phyloP scores from a whole-genome alignment of 2,888 invertebrate species.

The Stenoptilia bipunctidactyla region DNA sequence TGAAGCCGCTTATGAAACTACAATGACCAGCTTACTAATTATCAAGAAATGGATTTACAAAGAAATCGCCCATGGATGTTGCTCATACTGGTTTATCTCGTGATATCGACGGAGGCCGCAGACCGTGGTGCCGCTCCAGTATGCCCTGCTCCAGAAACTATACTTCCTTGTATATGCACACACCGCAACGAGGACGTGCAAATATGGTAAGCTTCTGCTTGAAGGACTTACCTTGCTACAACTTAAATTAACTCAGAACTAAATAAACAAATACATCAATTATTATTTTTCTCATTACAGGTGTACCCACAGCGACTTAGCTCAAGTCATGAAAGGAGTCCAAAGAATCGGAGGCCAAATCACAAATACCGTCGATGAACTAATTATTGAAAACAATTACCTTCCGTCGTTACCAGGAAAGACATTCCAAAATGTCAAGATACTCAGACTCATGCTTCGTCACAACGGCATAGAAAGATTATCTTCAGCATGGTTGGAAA shows the following conservation, averaged over 20 bases:
- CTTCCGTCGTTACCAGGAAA: conserved; percentile 87
- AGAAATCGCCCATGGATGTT: conserved; percentile 28
- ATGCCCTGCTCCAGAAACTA: conserved; percentile 83
- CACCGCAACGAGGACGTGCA: conserved; percentile 83
- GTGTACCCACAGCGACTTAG: conserved; percentile 92
- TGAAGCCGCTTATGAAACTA: conserved; percentile 31
- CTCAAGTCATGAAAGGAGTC: conserved; percentile 80
- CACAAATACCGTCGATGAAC: conserved; percentile 82
- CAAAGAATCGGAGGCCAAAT: conserved; percentile 77
- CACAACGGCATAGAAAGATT: conserved; percentile 87
- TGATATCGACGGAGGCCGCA: conserved; percentile 22
- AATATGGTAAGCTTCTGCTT: conserved; percentile 76
- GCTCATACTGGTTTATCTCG: conserved; percentile 35
- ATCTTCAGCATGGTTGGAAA: conserved; percentile 84
- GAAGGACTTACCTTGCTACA: background rate
- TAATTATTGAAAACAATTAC: conserved; percentile 90
- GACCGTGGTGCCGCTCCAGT: conserved; percentile 29
- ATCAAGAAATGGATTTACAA: conserved; percentile 52
- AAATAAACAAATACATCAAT: background rate
- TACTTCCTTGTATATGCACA: conserved; percentile 86
- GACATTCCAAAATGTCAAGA: conserved; percentile 81
- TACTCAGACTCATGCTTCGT: conserved; percentile 84
- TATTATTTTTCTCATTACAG: conserved; percentile 61
- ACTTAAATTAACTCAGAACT: no score
- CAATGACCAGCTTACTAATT: conserved; percentile 45